These are phyloP conservation scores for Montipora capitata DNA, from an alignment of 92 coral and sea anemone species.

Conservation along the genomic window DNA sequence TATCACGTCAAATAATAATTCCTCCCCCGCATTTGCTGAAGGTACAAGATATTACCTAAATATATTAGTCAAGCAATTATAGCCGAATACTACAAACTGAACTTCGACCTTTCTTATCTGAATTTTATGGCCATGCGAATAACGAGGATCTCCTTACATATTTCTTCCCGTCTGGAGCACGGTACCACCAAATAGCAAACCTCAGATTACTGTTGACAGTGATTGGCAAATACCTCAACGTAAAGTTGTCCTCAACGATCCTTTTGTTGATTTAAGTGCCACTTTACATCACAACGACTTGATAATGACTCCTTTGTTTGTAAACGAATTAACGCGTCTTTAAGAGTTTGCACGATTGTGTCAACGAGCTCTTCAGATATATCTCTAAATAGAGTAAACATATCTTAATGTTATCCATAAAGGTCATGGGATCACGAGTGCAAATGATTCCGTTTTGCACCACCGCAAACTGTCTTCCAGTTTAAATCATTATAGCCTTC, in stretches of 20 bases:
- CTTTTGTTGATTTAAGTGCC: conserved; percentile 5
- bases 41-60: no score
- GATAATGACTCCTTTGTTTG: conserved; percentile 19
- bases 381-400: background rate
- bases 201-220: no score
- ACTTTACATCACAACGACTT: background rate
- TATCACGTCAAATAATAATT: no score
- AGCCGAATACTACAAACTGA: no score
- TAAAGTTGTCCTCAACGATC: background rate
- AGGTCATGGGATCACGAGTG: conserved; percentile 10
- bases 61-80: no score
- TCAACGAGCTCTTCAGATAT: conserved; percentile 1
- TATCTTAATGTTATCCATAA: background rate
- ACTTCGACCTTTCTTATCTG: no score
- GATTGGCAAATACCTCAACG: no score
- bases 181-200: no score
- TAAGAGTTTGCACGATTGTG: background rate
- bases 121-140: no score
- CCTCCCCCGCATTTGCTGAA: no score
- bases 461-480: background rate
- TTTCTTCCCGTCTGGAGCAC: no score
- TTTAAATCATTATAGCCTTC: background rate
- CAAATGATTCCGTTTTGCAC: background rate
- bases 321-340: background rate
- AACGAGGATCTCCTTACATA: no score